Conservation (phyloP, 2,797 vertebrate genomes). For the Cetoscarus ocellatus region DNA sequence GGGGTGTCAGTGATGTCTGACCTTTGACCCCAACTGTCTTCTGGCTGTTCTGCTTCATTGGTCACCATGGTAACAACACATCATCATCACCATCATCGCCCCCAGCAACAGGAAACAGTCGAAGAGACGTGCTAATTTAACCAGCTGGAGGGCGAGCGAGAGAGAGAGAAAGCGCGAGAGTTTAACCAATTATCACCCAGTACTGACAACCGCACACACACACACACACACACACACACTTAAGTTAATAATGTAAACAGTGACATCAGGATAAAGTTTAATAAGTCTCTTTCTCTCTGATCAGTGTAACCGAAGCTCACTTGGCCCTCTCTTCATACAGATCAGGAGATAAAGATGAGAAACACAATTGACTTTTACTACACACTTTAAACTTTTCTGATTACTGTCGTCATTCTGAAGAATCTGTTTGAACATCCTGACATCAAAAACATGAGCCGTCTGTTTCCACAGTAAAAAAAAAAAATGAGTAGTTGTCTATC, state of each 20-base stretch:
- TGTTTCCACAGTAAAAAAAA: too few relatives aligned
- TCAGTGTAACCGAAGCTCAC: too few relatives aligned
- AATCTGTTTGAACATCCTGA: too few relatives aligned
- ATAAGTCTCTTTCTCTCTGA: background rate
- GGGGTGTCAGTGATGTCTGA: conserved; percentile 19
- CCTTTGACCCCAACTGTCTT: conserved; percentile 46
- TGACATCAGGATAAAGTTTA: conserved; percentile 7
- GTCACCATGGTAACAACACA: conserved; percentile 62
- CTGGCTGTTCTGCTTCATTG: conserved; percentile 55
- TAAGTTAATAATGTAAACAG: conserved; percentile 8
- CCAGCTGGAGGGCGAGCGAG: background rate
- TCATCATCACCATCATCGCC: conserved; percentile 43
- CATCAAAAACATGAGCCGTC: too few relatives aligned
- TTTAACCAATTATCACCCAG: conserved; percentile 39
- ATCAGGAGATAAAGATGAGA: too few relatives aligned
- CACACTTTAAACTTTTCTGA: too few relatives aligned
- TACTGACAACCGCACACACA: conserved; percentile 4
- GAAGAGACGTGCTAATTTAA: conserved; percentile 42
- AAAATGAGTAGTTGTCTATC: too few relatives aligned
- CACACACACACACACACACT: background rate
- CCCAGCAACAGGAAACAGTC: conserved; percentile 43
- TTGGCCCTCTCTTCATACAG: too few relatives aligned
- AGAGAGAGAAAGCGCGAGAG: conserved; percentile 1
- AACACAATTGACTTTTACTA: too few relatives aligned
- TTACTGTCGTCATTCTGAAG: too few relatives aligned